These are phyloP conservation scores for Petrolisthes cinctipes DNA, from an alignment of 2,888 invertebrate genomes.

Conservation along the genomic window DNA sequence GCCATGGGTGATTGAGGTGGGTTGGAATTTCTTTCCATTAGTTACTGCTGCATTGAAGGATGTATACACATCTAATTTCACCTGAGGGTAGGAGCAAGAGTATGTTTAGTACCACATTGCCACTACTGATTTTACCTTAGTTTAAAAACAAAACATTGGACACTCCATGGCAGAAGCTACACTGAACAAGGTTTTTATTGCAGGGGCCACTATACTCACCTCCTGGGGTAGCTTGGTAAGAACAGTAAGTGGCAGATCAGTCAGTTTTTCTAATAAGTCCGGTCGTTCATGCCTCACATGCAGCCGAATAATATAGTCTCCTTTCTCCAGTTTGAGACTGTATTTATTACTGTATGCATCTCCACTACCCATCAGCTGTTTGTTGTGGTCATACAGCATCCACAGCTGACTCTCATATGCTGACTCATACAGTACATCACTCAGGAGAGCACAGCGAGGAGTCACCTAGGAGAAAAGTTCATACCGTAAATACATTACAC, in stretches of 20 bases:
- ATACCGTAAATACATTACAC: background rate
- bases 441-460: slow-evolving; percentile 75
- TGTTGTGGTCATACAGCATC: slow-evolving; percentile 94
- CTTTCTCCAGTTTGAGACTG: slow-evolving; percentile 90
- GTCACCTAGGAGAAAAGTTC: slow-evolving; percentile 67
- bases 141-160: no score
- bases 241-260: slow-evolving; percentile 76
- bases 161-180: no score
- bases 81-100: slow-evolving; percentile 24
- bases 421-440: slow-evolving; percentile 91
- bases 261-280: slow-evolving; percentile 85
- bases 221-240: slow-evolving; percentile 77
- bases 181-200: background rate
- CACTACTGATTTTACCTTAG: no score
- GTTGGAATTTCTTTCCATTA: slow-evolving; percentile 83
- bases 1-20: slow-evolving; percentile 74
- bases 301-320: slow-evolving; percentile 88
- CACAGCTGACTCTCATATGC: slow-evolving; percentile 97
- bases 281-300: slow-evolving; percentile 92
- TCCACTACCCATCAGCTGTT: slow-evolving; percentile 86
- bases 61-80: slow-evolving; percentile 74
- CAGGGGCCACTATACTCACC: slow-evolving; percentile 69
- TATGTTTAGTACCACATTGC: background rate
- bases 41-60: slow-evolving; percentile 79
- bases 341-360: slow-evolving; percentile 93